These are phyloP conservation scores for Synanceia verrucosa DNA, from an alignment of 2,797 vertebrate species.

Conservation along the genomic window DNA sequence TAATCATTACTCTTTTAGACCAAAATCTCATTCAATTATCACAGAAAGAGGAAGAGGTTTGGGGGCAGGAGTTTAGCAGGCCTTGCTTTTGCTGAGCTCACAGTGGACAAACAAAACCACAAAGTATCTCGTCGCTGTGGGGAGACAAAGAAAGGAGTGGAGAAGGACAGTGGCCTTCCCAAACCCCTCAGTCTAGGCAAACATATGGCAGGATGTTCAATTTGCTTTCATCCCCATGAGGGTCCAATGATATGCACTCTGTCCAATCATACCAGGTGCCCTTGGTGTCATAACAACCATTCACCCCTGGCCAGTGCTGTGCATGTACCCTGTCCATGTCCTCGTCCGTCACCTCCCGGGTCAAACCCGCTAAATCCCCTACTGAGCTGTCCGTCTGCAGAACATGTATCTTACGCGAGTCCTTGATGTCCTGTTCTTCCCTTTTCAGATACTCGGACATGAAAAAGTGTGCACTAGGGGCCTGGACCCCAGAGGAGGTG, in stretches of 20 bases:
- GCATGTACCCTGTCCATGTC: slow-evolving; percentile 91
- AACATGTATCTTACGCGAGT: slow-evolving; percentile 88
- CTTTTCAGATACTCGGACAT: slow-evolving; percentile 98
- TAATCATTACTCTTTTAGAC: slow-evolving; percentile 65
- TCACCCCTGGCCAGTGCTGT: slow-evolving; percentile 92
- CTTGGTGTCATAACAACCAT: slow-evolving; percentile 96
- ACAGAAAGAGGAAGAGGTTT: slow-evolving; percentile 68
- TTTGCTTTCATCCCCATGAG: slow-evolving; percentile 94
- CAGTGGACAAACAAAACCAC: slow-evolving; percentile 84
- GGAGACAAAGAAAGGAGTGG: slow-evolving; percentile 60
- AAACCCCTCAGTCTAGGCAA: slow-evolving; percentile 95
- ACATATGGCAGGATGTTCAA: slow-evolving; percentile 99
- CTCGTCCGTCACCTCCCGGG: slow-evolving; percentile 85
- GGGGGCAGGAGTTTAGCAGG: slow-evolving; percentile 61
- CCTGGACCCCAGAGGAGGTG: slow-evolving; percentile 94
- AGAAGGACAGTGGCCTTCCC: slow-evolving; percentile 80
- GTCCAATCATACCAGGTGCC: slow-evolving; percentile 99
- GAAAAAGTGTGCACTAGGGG: slow-evolving; percentile 96
- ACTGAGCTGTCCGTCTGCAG: slow-evolving; percentile 85
- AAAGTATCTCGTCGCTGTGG: slow-evolving; percentile 63
- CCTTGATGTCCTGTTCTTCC: slow-evolving; percentile 91
- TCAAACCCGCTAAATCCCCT: slow-evolving; percentile 88
- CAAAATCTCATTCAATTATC: slow-evolving; percentile 69
- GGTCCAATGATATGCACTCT: slow-evolving; percentile 97
- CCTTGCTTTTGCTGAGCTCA: slow-evolving; percentile 77